Base-by-base conservation (phyloP, 1,140 invertebrate species). In the Bombus polaris region DNA sequence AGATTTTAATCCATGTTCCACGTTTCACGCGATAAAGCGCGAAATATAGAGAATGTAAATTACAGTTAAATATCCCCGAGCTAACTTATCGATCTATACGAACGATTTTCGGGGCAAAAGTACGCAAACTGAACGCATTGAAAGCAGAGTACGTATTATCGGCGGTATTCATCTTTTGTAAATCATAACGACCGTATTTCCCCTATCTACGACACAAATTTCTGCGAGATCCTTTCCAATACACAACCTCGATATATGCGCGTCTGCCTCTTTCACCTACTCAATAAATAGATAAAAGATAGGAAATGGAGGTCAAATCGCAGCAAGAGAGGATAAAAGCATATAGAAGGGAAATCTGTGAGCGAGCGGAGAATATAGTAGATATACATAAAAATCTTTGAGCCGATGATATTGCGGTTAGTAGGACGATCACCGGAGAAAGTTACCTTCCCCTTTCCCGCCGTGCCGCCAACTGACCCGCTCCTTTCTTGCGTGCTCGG, bases 351-450 rank as follows among this genome's bases (percentile, higher is more conserved):
- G 75, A 90, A 89, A 87, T 75, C 71, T 35, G 25, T n/a, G 85
- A 66, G 71, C 59, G 66, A 47, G 68, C 5, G 44, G 68, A 66
- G 75, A 70, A 73, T 35, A 84, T 47, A 68, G 42, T 35, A 76
- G 47, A 81, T 32, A 90, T 32, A 71, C 42, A 90, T 91, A 92
- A 91, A 94, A 92, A 93, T 93, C 89, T 93, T 78, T 78, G 82
- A 92, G 81, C 91, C 81, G 90, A 93, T 94, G 91, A 95, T 94
- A 95, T 95, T 90, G 92, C 92, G 94, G 94, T 94, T 92, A 95
- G 93, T 95, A 62, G 94, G 90, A 93, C 93, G 92, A 94, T 94
- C 93, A 93, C 86, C 92, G 91, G 94, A 94, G 94, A 95, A 94
- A 94, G 94, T 95, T 94, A 92, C 86, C 88, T 89, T 88, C 89